These are phyloP conservation scores for Protonibea diacanthus DNA, from an alignment of 2,797 vertebrate species.

Conservation along the genomic window DNA sequence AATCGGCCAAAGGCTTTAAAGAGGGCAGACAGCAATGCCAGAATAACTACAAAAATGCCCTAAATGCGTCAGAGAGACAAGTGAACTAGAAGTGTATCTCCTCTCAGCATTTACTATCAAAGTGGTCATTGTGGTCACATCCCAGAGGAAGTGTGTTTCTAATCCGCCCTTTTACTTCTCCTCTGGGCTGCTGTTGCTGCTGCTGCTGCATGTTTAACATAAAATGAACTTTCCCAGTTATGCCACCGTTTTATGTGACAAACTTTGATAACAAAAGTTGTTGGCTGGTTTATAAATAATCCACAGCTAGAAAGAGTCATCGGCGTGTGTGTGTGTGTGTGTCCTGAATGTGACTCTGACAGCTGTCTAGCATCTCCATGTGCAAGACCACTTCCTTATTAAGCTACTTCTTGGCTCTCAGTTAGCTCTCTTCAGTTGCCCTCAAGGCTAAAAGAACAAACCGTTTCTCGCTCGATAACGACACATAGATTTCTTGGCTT, in stretches of 20 bases:
- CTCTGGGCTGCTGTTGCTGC: slow-evolving; percentile 9
- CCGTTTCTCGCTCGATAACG: background rate
- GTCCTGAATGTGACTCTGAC: slow-evolving; percentile 23
- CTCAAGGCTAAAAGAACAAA: background rate
- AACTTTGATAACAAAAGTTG: background rate
- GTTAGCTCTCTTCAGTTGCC: slow-evolving; percentile 19
- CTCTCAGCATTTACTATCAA: slow-evolving; percentile 40
- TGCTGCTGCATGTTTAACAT: background rate
- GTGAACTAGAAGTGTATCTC: background rate
- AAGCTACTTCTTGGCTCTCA: slow-evolving; percentile 36
- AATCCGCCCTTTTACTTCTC: slow-evolving; percentile 37
- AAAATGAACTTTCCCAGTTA: slow-evolving; percentile 14
- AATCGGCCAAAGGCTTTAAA: background rate
- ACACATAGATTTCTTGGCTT: background rate
- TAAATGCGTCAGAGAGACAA: slow-evolving; percentile 10
- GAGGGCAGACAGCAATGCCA: slow-evolving; percentile 7
- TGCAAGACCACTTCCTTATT: slow-evolving; percentile 50
- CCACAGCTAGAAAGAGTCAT: slow-evolving; percentile 9
- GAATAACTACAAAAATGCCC: slow-evolving; percentile 14
- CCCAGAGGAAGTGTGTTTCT: slow-evolving; percentile 55
- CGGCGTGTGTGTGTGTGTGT: background rate
- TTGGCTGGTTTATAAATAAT: background rate
- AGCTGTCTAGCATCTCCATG: slow-evolving; percentile 54
- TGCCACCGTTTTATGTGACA: background rate
- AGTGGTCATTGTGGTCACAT: slow-evolving; percentile 43